These are phyloP conservation scores for Otus sunia DNA, from an alignment of 2,113 vertebrate genomes.

Conservation along the genomic window DNA sequence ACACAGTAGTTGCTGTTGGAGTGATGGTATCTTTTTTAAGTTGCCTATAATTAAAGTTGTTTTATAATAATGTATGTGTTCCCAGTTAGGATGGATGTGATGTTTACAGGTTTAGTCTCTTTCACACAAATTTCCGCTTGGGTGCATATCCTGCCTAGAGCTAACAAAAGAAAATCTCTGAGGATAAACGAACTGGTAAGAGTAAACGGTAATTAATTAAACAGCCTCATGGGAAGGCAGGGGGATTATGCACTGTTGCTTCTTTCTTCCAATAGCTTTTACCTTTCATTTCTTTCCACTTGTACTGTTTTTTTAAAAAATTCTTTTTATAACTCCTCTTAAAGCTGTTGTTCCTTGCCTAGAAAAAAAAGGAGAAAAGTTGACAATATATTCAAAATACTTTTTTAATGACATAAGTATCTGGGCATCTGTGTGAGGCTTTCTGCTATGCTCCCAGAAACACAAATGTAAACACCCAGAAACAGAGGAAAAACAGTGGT, in stretches of 20 bases:
- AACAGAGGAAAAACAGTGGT: not conserved
- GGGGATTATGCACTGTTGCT: not conserved
- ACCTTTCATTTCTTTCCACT: not conserved
- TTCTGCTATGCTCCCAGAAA: not conserved
- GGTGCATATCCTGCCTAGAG: not conserved
- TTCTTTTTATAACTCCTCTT: not conserved
- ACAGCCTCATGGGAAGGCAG: not conserved
- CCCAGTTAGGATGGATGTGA: not conserved
- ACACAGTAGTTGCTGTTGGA: not conserved
- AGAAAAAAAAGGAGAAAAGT: not conserved
- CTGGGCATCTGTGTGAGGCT: not conserved
- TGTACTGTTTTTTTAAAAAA: not conserved
- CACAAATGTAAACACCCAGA: not conserved
- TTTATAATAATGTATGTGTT: not conserved
- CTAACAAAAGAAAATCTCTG: not conserved
- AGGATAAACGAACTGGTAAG: not conserved
- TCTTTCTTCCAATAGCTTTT: not conserved
- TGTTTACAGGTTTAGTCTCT: conserved; percentile 17
- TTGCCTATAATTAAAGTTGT: conserved; percentile 35
- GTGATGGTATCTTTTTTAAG: not conserved
- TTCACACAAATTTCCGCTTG: not conserved
- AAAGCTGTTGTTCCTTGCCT: not conserved
- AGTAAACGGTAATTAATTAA: not conserved
- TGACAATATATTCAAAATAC: not conserved
- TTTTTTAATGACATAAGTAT: not conserved